Evolutionary conservation across 53 echinoderm and acorn worm species (phyloP), one percentile per base, ranked within the genome.

Genomic region (Stichopus horrens): DNA sequence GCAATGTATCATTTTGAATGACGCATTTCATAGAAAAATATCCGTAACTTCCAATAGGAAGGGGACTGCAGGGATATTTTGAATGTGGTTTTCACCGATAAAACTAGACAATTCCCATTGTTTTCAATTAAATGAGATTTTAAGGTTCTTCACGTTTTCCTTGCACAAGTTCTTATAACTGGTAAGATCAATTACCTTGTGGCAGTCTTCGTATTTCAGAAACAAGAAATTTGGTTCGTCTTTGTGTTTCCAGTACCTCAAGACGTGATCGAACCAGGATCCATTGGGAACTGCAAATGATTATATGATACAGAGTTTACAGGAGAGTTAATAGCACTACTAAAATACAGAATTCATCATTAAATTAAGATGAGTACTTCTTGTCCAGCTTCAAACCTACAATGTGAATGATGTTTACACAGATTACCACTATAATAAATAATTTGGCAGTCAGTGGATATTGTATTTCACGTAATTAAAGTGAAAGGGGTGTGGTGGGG

Each of bases 141-240:
- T 1, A 37, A 37, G 37, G 37, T 37, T 37, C 37, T 37, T 37
- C 37, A 37, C 37, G 37, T 37, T 37, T 37, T 37, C 37, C 37
- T 6, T 63, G 63, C 0, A 63, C 63, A 13, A 10, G 63, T 63
- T 0, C 10, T 63, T 9, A 63, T 60, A 14, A 14, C 63, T 63
- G 63, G 10, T 63, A 16, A 13, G 16, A n/a, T 11, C 13, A 90
- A 86, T 23, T 86, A 91, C 95, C 93, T 95, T 93, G 16, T 93
- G 89, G 9, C 93, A 88, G 63, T 93, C 91, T 88, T 93, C 93
- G 80, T 95, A 95, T 88, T 95, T 93, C 73, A 93, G 58, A 83
- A 95, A 89, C 57, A 95, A 74, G 57, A 95, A 21, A 57, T 95
- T 95, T 1, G 81, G 86, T 37, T 93, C 89, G 13, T 95, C 92